Base-by-base conservation (phyloP, 1,140 invertebrate genomes). In the Prorops nasuta region DNA sequence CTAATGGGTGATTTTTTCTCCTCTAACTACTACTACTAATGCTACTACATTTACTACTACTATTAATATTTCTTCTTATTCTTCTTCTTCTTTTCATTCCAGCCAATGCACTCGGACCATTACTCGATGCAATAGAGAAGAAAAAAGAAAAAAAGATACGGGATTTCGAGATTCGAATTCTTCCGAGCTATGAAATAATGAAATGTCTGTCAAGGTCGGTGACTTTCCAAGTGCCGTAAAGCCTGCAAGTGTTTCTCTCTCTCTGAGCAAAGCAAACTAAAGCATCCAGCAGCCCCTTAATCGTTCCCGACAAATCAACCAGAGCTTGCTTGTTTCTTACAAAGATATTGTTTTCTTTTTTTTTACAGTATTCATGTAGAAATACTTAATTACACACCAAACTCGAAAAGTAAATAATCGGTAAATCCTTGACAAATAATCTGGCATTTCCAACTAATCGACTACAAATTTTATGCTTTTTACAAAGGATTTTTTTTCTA, bases 161-260 rank as follows among this genome's bases (percentile, higher is more conserved):
- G 4, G 24, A 28, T 28, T 28, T 28, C 24, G 24, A 28, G 24
- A 28, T 10, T 6, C 24, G 24, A 28, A 28, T 28, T 28, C 24
- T 28, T 28, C n/a, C 24, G 24, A 28, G 24, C 24, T 4, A 10
- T 28, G 15, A 35, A 21, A 21, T 6, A 22, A 22, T 15, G 17
- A 40, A 40, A 40, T 40, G 38, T 40, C 38, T 40, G 38, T 20
- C 38, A 40, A 40, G 38, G 38, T 40, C 38, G 38, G 38, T 22
- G 38, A 40, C 38, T 40, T 40, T 40, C 38, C 14, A 40, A 16
- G 15, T 16, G 18, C 14, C 14, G 38, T 4, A 4, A 20, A 17
- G 35, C 9, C 34, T 35, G 34, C 14, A n/a, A 15, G 9, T 35
- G 15, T 10, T n/a, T 3, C 15, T 35, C 24, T 28, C 12, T 7